phyloP scores from a whole-genome alignment of 2,113 vertebrate genomes.

The Atrichornis clamosus region DNA sequence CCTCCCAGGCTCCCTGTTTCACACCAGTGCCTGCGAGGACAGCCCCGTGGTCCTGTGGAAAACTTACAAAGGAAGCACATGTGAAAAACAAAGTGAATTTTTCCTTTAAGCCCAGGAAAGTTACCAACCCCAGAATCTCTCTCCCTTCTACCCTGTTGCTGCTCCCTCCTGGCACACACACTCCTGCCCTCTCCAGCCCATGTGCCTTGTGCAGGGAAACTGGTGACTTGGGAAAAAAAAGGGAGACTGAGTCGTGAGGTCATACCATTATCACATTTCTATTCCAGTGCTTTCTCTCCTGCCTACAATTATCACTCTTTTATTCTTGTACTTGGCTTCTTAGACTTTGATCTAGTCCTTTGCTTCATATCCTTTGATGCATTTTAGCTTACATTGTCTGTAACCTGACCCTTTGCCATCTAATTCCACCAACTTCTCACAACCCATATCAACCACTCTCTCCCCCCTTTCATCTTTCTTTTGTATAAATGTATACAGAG shows the following conservation, averaged over 20 bases:
- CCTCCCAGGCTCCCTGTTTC: neutral
- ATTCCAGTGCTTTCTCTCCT: conserved; percentile 55
- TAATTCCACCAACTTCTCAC: conserved; percentile 59
- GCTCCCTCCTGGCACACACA: neutral
- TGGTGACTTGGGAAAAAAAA: neutral
- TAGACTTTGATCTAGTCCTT: conserved; percentile 68
- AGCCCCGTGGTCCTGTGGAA: neutral
- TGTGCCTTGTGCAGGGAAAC: neutral
- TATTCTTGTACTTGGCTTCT: conserved; percentile 63
- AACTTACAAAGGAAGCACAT: neutral
- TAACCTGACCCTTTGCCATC: conserved; percentile 66
- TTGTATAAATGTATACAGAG: conserved; percentile 64
- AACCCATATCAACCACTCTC: conserved; percentile 48
- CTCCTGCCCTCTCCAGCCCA: neutral
- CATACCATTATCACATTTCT: conserved; percentile 60
- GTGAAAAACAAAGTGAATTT: neutral
- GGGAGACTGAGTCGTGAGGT: conserved; percentile 44
- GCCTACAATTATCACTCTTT: conserved; percentile 65
- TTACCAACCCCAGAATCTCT: neutral
- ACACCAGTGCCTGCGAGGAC: neutral
- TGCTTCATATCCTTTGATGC: conserved; percentile 66
- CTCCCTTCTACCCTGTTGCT: neutral
- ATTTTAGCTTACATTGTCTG: conserved; percentile 69
- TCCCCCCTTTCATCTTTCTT: conserved; percentile 66
- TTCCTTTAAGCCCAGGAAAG: neutral